Conservation (phyloP, 1,140 invertebrate genomes). For the Atta colombica region DNA sequence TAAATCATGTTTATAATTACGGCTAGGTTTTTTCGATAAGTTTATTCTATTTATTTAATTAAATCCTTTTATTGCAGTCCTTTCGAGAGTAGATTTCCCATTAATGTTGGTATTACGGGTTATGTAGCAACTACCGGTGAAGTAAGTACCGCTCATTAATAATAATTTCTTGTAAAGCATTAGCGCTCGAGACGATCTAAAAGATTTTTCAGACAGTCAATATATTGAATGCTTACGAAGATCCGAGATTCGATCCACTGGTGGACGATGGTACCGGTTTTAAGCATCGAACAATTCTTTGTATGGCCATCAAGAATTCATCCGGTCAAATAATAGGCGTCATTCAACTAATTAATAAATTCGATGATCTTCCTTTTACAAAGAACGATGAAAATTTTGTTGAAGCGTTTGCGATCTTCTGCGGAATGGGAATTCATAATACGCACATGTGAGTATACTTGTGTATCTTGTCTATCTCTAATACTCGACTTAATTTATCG, state of each 20-base stretch:
- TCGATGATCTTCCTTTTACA: slow-evolving; percentile 94
- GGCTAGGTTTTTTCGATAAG: slow-evolving; percentile 64
- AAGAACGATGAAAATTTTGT: slow-evolving; percentile 98
- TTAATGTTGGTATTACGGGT: slow-evolving; percentile 98
- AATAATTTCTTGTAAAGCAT: slow-evolving; percentile 12
- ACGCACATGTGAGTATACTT: slow-evolving; percentile 92
- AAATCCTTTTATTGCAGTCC: slow-evolving; percentile 87
- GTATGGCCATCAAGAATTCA: slow-evolving; percentile 97
- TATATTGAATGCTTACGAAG: slow-evolving; percentile 96
- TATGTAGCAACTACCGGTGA: slow-evolving; percentile 98
- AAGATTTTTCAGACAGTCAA: slow-evolving; percentile 91
- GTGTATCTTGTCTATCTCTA: background rate
- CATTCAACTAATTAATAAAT: slow-evolving; percentile 97
- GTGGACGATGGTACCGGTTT: slow-evolving; percentile 93
- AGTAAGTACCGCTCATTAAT: slow-evolving; percentile 87
- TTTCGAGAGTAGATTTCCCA: slow-evolving; percentile 97
- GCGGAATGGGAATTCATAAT: slow-evolving; percentile 99
- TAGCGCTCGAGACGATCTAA: slow-evolving; percentile 43
- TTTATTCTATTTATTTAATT: slow-evolving; percentile 52
- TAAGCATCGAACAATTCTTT: slow-evolving; percentile 94
- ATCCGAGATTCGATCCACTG: slow-evolving; percentile 95
- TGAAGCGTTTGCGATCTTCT: slow-evolving; percentile 98
- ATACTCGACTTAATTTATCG: slow-evolving; percentile 5
- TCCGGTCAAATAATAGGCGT: slow-evolving; percentile 96
- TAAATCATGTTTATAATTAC: slow-evolving; percentile 83